Evolutionary conservation across 2,113 vertebrate genomes (phyloP).

Genomic region (Phalacrocorax pelagicus): DNA sequence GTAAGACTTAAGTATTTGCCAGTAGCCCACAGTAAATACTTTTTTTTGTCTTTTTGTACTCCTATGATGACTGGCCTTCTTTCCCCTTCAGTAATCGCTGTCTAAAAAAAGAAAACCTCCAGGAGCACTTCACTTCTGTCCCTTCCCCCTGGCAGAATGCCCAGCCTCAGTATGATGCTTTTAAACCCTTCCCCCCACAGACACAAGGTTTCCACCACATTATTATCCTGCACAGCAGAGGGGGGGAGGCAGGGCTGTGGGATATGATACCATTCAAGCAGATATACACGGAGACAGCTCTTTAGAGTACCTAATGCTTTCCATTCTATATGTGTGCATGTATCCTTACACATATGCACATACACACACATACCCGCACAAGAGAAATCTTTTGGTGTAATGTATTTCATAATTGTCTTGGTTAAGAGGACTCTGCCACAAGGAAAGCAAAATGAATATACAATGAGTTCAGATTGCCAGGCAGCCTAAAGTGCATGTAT

Average conservation of each 20-base stretch:
- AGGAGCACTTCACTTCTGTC: constrained; percentile 68
- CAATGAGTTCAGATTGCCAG: background rate
- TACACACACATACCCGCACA: fast-evolving
- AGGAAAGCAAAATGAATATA: constrained; percentile 22
- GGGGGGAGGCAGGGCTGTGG: background rate
- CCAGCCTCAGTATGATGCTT: constrained; percentile 67
- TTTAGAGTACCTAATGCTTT: background rate
- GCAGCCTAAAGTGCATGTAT: background rate
- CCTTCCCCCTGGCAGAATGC: constrained; percentile 54
- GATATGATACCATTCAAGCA: background rate
- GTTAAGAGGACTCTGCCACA: background rate
- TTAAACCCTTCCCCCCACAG: constrained; percentile 48
- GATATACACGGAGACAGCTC: background rate
- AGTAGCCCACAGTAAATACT: constrained; percentile 47
- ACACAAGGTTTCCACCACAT: constrained; percentile 39
- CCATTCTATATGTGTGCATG: fast-evolving
- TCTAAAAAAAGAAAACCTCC: constrained; percentile 69
- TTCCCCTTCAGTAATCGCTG: constrained; percentile 54
- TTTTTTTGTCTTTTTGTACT: constrained; percentile 44
- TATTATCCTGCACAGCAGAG: background rate
- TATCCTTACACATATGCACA: background rate
- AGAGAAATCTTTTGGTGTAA: background rate
- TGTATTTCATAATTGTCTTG: background rate
- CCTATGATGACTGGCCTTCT: constrained; percentile 41
- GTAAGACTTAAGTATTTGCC: constrained; percentile 51